A percentile compares a stretch with the other conserved stretches of the same genome.
Conservation (phyloP, 2,888 invertebrate genomes). For the Stenolophus ochropezus region DNA sequence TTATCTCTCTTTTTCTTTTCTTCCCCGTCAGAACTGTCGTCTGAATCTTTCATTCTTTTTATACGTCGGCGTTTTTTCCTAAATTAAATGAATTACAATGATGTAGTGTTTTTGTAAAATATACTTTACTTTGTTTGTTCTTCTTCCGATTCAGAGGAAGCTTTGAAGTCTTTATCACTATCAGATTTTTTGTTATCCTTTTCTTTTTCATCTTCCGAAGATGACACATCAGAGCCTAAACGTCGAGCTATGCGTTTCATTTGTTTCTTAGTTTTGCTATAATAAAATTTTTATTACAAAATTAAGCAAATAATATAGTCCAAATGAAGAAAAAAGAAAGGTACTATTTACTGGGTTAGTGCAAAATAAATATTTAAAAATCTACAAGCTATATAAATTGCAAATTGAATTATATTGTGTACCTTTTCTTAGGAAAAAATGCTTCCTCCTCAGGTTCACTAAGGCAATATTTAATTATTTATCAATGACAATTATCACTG, state of each 20-base stretch:
- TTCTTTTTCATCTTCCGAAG: conserved; percentile 33
- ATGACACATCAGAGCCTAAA: conserved; percentile 45
- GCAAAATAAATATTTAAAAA: no score
- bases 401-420: no score
- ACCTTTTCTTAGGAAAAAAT: conserved; percentile 64
- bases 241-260: conserved; percentile 44
- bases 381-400: no score
- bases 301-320: not conserved
- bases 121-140: conserved; percentile 60
- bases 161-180: conserved; percentile 5
- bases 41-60: conserved; percentile 68
- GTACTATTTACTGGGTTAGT: no score
- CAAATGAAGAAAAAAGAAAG: not conserved
- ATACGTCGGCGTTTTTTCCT: conserved; percentile 67
- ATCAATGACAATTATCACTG: not conserved
- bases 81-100: no score
- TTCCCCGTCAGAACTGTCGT: conserved; percentile 69
- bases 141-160: conserved; percentile 60
- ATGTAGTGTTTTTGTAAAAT: no score
- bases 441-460: conserved; percentile 62
- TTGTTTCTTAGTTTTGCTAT: conserved; percentile 39
- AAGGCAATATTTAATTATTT: conserved; percentile 9
- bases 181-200: not conserved
- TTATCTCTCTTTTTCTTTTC: conserved; percentile 63
- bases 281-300: not conserved